Percentiles rank a stretch among this genome's conserved stretches.
Conservation (phyloP, 1,140 invertebrate species). For the Aphis craccivora region DNA sequence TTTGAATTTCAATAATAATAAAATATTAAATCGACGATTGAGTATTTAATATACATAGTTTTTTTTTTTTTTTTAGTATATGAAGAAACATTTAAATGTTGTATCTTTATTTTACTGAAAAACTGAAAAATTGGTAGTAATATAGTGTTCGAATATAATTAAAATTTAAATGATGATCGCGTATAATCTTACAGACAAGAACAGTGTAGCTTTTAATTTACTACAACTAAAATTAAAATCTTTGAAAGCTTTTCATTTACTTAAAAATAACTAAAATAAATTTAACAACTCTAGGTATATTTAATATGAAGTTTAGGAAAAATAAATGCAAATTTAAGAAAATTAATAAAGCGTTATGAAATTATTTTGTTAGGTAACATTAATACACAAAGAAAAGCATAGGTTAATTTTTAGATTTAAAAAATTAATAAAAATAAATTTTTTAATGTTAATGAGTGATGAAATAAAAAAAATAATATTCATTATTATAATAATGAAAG, state of each 20-base stretch:
- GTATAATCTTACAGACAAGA: not conserved
- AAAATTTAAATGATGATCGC: not conserved
- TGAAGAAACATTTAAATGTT: not conserved
- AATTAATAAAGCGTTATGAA: not conserved
- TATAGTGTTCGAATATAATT: not conserved
- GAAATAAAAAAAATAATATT: not conserved
- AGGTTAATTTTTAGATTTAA: not conserved
- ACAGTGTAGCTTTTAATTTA: not conserved
- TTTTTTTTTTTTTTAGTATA: not conserved
- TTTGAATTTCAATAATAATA: not conserved
- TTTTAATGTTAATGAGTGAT: not conserved
- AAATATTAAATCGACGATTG: not conserved
- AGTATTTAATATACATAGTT: too few relatives aligned
- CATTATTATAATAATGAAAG: not conserved
- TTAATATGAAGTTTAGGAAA: not conserved
- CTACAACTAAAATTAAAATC: not conserved
- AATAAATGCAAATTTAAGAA: not conserved
- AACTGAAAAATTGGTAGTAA: not conserved
- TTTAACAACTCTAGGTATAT: not conserved
- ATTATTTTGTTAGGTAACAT: not conserved
- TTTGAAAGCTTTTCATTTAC: not conserved
- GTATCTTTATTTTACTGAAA: not conserved
- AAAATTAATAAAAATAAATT: too few relatives aligned
- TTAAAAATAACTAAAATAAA: not conserved
- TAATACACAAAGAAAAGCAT: not conserved